Base-by-base conservation (phyloP, 2,113 vertebrate genomes). In the Colius striatus region DNA sequence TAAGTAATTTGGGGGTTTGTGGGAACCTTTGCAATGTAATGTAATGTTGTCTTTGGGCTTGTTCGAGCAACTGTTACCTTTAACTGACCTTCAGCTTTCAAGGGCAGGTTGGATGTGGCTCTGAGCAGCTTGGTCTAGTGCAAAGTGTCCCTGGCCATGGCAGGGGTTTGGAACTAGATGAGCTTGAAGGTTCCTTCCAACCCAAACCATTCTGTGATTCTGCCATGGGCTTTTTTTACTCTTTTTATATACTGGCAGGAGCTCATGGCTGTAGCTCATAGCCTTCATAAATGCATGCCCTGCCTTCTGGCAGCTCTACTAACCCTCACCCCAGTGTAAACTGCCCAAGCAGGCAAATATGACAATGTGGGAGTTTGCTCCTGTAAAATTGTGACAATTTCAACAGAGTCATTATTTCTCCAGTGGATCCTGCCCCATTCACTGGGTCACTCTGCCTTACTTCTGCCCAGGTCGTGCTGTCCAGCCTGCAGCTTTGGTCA, bases 1-100 rank as follows among this genome's bases (percentile, higher is more conserved):
- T 62, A 91, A 85, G 75, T 85, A 30, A 63, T 73, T 66, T 57
- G 22, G 88, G 94, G 94, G 79, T 86, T 92, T 27, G 29, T 29
- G 26, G 72, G 73, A 83, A 74, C 73, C 79, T 93, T 71, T 83
- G 60, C 76, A 58, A 11, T 74, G 68, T 21, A 55, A 72, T 36
- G 36, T 77, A 34, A 76, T 76, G 60, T 54, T 51, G 34, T 41
- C 55, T 38, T 55, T 86, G 90, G 89, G 76, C 76, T 92, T 62
- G 13, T 30, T 88, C 90, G 88, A 94, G 55, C 76, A 86, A 76
- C 88, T 43, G 1, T 77, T 70, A 26, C 63, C 79, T 90, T 85
- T 84, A 54, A 34, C 22, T 81, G 91, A 92, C 65, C 74, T 77
- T 45, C 73, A 47, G 9, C 55, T n/a, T 60, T 38, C n/a, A 36